Evolutionary conservation across 2,113 vertebrate genomes (phyloP), one percentile per base, ranked within the genome.

Genomic region (Ptilonorhynchus violaceus): DNA sequence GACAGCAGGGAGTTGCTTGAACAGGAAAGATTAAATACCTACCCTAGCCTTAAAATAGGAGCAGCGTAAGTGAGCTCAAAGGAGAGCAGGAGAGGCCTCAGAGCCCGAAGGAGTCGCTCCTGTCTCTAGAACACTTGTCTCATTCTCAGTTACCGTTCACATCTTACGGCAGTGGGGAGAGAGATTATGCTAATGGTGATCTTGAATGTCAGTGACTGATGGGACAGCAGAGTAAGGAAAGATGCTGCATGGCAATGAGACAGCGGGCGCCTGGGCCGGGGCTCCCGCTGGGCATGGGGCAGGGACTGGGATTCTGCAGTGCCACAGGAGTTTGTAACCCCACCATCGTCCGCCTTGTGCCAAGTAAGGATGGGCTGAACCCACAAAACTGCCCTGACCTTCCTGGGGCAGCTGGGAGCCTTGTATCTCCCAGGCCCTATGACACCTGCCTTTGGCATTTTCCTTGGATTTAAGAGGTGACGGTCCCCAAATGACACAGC

Each of bases 31-130:
- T 91, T 78, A 77, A 55, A 92, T 96, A 96, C 96, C 94, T 94
- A 97, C 97, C 95, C 97, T 97, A 96, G 88, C 72, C 88, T 96
- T 82, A 97, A 94, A 91, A 93, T 52, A 96, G 96, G 62, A 96
- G 95, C 95, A 96, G 96, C 31, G 1, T 49, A 92, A 96, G 91
- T 28, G 93, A 96, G 94, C 95, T 94, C 93, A 93, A 91, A 39
- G 74, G 96, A 93, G 75, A 95, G 91, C 83, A 85, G 96, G 55
- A 93, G 93, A 95, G 74, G 92, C 96, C 95, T 94, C 90, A 59
- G 90, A 82, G 96, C n/a, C 83, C 2, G 74, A 28, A 91, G 92
- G 81, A 95, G 92, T 79, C 9, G 67, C 86, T 94, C 94, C 96
- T 88, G 85, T 82, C 91, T 89, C 95, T 94, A 97, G 60, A 83